Base-by-base conservation (phyloP, 2,113 vertebrate species). In the Leptodactylus fuscus region DNA sequence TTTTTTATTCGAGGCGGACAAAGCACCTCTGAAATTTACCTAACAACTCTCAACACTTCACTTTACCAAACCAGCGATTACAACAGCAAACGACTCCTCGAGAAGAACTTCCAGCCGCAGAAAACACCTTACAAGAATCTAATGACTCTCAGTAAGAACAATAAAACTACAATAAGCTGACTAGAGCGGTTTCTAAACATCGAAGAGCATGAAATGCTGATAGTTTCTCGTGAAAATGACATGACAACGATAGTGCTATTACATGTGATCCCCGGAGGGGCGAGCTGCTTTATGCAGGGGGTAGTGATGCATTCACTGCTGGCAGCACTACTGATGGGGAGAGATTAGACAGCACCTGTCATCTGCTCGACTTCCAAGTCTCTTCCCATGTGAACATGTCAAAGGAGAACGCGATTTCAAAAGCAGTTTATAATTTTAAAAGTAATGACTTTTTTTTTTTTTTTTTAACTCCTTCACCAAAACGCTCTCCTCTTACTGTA, bases 271-370 rank as follows among this genome's bases (percentile, higher is more conserved):
- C 75, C 75, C 4, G 29, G 75, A 58, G 75, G 29, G 12, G 18
- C 58, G 32, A 20, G 49, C 18, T n/a, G 75, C 49, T 34, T 53
- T 38, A 16, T 38, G 49, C 29, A 12, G 75, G 49, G 32, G 51
- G 49, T 32, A 55, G 10, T 34, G 46, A 78, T 78, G 75, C 29
- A 55, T 55, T 58, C 49, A 78, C n/a, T 9, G 9, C 75, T 51
- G 74, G 74, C 74, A 53, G 74, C 48, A 51, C 27, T 38, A 78
- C 29, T 78, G 48, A 78, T 78, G 32, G 32, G 18, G 29, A 78
- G 20, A 78, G 16, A 78, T 78, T 78, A 78, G 75, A 78, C 75
- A 55, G 75, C 29, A 78, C 49, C 75, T 78, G 75, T 78, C 75
- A 78, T 55, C 49, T 78, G 29, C 48, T 55, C 20, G 7, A 36